Evolutionary conservation across 2,888 invertebrate genomes (phyloP).

Genomic region (Punctoribates punctum): DNA sequence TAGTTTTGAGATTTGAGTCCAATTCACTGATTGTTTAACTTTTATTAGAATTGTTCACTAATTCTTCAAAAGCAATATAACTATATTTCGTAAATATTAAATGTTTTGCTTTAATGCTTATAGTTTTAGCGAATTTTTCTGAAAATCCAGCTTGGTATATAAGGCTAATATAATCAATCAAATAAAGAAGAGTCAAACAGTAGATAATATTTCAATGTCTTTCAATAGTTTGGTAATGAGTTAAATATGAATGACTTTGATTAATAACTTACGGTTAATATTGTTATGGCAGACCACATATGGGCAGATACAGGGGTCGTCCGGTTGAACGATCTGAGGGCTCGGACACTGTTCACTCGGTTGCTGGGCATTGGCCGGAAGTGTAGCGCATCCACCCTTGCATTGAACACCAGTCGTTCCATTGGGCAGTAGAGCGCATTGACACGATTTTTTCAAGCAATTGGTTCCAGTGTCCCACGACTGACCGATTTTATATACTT

Average conservation of each 20-base stretch:
- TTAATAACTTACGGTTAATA: slow-evolving; percentile 43
- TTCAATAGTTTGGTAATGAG: no score
- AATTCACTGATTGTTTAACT: no score
- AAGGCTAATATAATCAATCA: no score
- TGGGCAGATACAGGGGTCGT: slow-evolving; percentile 49
- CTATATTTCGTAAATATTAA: no score
- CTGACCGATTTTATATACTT: slow-evolving; percentile 47
- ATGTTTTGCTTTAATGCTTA: no score
- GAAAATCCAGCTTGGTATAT: no score
- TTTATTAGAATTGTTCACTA: no score
- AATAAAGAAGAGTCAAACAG: no score
- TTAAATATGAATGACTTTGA: background rate
- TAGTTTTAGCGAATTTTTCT: no score
- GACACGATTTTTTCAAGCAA: slow-evolving; percentile 48
- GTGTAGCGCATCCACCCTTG: slow-evolving; percentile 49
- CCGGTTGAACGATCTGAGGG: slow-evolving; percentile 48
- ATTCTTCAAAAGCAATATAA: no score
- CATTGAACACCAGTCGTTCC: slow-evolving; percentile 48
- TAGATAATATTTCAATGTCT: no score
- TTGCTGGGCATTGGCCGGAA: slow-evolving; percentile 47
- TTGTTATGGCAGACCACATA: slow-evolving; percentile 47
- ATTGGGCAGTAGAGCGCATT: slow-evolving; percentile 48
- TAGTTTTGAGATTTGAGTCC: no score
- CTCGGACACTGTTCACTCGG: slow-evolving; percentile 49
- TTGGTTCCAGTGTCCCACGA: slow-evolving; percentile 48